Evolutionary conservation across 2,797 vertebrate species (phyloP).

Genomic region (Propithecus deckenii): DNA sequence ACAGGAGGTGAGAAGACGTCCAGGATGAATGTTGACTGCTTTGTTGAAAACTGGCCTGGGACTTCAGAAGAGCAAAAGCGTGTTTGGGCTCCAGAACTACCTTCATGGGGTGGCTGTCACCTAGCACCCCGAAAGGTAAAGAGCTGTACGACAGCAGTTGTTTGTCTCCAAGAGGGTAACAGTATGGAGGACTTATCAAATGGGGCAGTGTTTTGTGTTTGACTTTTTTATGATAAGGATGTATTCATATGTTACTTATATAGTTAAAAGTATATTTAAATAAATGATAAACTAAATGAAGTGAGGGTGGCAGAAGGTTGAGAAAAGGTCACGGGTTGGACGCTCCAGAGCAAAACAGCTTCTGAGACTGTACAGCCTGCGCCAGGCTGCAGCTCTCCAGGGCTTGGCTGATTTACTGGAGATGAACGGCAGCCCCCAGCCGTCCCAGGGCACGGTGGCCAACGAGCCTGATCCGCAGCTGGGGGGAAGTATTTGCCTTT

Average conservation of each 20-base stretch:
- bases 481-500: slow-evolving; percentile 79
- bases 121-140: neutral
- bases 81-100: neutral
- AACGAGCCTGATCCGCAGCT: slow-evolving; percentile 83
- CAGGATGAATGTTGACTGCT: neutral
- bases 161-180: neutral
- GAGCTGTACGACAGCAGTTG: neutral
- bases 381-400: slow-evolving; percentile 75
- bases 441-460: slow-evolving; percentile 78
- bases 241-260: neutral
- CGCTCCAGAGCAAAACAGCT: slow-evolving; percentile 66
- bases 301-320: slow-evolving; percentile 27
- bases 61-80: neutral
- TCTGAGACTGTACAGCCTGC: slow-evolving; percentile 71
- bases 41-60: neutral
- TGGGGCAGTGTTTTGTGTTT: neutral
- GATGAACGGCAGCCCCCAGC: slow-evolving; percentile 81
- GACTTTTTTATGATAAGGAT: neutral
- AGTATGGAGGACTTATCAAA: neutral
- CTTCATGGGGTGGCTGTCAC: neutral
- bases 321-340: slow-evolving; percentile 29
- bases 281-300: neutral
- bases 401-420: slow-evolving; percentile 79
- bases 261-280: neutral
- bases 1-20: neutral